Base-by-base conservation (phyloP, 2,888 invertebrate genomes). In the Phengaris arion region DNA sequence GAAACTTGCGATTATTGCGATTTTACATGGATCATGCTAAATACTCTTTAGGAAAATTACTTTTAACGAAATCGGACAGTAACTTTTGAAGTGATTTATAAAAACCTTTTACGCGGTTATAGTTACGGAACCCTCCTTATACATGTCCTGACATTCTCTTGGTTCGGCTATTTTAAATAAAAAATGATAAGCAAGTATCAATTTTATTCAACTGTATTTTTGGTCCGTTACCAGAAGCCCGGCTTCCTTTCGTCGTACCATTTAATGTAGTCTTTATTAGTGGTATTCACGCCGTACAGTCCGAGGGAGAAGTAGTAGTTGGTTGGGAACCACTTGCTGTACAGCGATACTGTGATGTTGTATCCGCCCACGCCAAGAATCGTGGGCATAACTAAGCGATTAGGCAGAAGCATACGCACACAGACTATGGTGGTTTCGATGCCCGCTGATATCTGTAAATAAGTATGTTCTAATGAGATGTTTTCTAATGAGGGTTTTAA, bases 361-460 rank as follows among this genome's bases (percentile, higher is more conserved):
- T 87, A 91, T 4, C 89, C 87, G 0, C 91, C 90, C 0, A 92
- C 83, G 15, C 92, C 92, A 0, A 80, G 75, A 8, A 92, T 83
- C 0, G 35, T 2, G 0, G 92, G 92, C 0, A 46, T 74, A 1
- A 81, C 68, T 10, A 86, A 79, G 2, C 89, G 85, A 77, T 88
- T 91, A 0, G 92, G 92, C 77, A 92, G 78, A 45, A 82, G 57
- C 55, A 92, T 75, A 0, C 86, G 84, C 54, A 85, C 91, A 76
- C 92, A 92, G 2, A 85, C 81, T 45, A 92, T 91, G 2, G 86
- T 89, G 57, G 86, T 86, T 68, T 90, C 87, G 10, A 90, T 80
- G 0, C 92, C 92, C 4, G 90, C 90, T 75, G 90, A 90, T 80
- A 92, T 78, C 92, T 92, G 79, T 5, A 81, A 77, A 13, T 51